Evolutionary conservation across 92 coral and sea anemone species (phyloP).

Genomic region (Phenganax marumi): DNA sequence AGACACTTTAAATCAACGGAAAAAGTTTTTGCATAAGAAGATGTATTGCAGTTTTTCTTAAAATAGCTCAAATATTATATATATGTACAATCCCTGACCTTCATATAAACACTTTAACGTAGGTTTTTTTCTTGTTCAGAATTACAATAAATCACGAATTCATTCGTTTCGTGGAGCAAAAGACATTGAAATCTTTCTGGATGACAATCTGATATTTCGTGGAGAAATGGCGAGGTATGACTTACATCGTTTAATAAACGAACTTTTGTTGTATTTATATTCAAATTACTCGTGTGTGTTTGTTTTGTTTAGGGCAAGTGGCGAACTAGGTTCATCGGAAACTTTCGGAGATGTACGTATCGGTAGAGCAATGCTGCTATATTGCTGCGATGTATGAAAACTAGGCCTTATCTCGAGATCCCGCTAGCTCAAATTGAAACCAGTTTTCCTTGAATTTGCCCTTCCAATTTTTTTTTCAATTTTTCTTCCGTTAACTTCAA

Average conservation of each 20-base stretch:
- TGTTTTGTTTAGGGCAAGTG: conserved; percentile 77
- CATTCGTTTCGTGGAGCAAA: conserved; percentile 97
- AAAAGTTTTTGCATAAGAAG: too few species aligned
- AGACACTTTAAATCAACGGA: too few species aligned
- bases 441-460: background rate
- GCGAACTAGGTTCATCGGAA: conserved; percentile 85
- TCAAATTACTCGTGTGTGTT: background rate
- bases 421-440: background rate
- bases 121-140: conserved; percentile 49
- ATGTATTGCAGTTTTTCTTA: too few species aligned
- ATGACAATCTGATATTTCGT: conserved; percentile 75
- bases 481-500: too few species aligned
- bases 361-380: background rate
- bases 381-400: background rate
- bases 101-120: background rate
- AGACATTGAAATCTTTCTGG: conserved; percentile 80
- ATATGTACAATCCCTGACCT: background rate
- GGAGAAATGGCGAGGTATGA: conserved; percentile 92
- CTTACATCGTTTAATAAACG: background rate
- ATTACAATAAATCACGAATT: conserved; percentile 95
- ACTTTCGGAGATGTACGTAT: conserved; percentile 94
- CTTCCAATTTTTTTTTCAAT: background rate
- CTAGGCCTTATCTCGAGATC: background rate
- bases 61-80: background rate
- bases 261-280: background rate